Base-by-base conservation (phyloP, 2,797 vertebrate species). In the Synaphobranchus kaupii region DNA sequence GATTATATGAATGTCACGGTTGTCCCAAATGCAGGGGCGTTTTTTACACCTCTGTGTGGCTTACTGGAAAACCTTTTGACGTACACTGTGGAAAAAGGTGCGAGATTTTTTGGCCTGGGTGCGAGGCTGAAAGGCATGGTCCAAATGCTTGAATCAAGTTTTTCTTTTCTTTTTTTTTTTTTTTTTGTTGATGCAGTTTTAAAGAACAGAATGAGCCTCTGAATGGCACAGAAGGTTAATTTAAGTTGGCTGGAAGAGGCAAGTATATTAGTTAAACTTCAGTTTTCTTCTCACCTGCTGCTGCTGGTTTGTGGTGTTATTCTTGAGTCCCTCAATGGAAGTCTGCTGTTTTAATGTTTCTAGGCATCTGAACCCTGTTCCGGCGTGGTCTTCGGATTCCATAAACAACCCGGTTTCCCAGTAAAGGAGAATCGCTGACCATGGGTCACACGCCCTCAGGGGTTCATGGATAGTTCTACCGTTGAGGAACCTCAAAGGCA, bases 31-130 rank as follows among this genome's bases (percentile, higher is more conserved):
- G 34, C 84, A 71, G 31, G 44, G n/a, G 71, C 54, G 76, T 4
- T 85, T 47, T 39, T 87, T 86, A 28, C 17, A 66, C 3, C 6
- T 84, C 2, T 78, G 76, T 48, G 60, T 82, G 73, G 60, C 60
- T 85, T 22, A 44, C 83, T 84, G 76, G 89, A 87, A 34, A 52
- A 78, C 52, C 68, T 39, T 88, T 88, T 89, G n/a, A 88, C 47
- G 34, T 44, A 85, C 63, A 10, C 50, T 48, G 34, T 13, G 52
- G 84, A 44, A 86, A 88, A 88, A 89, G 52, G 66, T 86, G 25
- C 15, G 85, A 31, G 73, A 50, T 84, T 83, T 87, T 86, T 39
- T 39, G 39, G 85, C 84, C 86, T 87, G 81, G 39, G 83, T 48
- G 2, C 52, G 84, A 85, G 83, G 73, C 83, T 85, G 60, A 89